Evolutionary conservation across 2,888 invertebrate genomes (phyloP).

Genomic region (Mylabris sibirica): DNA sequence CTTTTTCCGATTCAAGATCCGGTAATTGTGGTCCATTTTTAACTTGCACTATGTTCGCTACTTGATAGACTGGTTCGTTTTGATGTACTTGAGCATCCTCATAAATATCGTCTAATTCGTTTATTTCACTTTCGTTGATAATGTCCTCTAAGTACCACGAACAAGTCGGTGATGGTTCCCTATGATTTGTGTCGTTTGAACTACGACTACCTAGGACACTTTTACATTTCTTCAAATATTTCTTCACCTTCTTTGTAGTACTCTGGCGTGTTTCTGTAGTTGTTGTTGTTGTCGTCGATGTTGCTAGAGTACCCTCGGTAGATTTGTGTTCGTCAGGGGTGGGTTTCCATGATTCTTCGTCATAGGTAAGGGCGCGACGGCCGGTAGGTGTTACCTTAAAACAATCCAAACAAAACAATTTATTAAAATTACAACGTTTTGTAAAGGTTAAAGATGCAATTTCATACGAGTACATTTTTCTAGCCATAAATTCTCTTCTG

Average conservation of each 20-base stretch:
- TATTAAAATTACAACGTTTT: not conserved
- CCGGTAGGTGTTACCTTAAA: conserved; percentile 59
- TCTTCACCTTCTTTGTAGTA: conserved; percentile 65
- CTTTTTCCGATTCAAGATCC: conserved; percentile 6
- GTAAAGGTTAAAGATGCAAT: not conserved
- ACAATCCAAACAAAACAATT: conserved; percentile 32
- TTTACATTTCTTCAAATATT: conserved; percentile 64
- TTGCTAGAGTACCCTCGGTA: conserved; percentile 48
- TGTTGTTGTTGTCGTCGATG: conserved; percentile 29
- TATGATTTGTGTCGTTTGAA: conserved; percentile 37
- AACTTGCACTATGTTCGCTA: conserved; percentile 53
- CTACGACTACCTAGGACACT: conserved; percentile 57
- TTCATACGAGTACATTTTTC: not conserved
- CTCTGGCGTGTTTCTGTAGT: conserved; percentile 62
- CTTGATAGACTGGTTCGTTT: conserved; percentile 40
- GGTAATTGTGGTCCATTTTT: conserved; percentile 39
- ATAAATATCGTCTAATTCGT: conserved; percentile 52
- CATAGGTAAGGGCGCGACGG: conserved; percentile 55
- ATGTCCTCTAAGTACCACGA: conserved; percentile 53
- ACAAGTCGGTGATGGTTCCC: conserved; percentile 37
- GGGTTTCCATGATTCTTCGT: conserved; percentile 60
- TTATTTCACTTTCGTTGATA: conserved; percentile 51
- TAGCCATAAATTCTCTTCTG: not conserved
- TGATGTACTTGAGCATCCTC: conserved; percentile 46
- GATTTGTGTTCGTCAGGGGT: conserved; percentile 48